These are phyloP conservation scores for Calameuta idolon DNA, from an alignment of 2,888 invertebrate genomes.

Conservation along the genomic window DNA sequence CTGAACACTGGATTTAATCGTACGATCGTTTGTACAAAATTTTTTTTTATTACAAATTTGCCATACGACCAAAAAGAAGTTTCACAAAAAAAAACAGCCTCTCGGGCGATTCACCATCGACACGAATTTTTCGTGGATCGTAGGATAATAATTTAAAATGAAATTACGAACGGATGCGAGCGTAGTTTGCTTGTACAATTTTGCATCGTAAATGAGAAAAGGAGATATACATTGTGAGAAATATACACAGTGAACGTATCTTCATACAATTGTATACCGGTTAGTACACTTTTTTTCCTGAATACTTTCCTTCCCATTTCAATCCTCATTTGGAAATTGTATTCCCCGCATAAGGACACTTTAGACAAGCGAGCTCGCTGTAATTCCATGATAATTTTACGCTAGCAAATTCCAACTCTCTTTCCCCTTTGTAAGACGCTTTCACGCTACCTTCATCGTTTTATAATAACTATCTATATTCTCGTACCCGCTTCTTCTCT, in stretches of 20 bases:
- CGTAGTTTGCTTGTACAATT: background rate
- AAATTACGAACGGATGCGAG: background rate
- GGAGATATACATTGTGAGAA: background rate
- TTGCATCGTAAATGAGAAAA: background rate
- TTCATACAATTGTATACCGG: background rate
- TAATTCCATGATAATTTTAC: constrained; percentile 1
- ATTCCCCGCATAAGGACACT: background rate
- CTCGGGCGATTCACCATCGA: background rate
- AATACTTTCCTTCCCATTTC: background rate
- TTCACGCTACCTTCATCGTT: background rate
- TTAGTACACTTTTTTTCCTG: background rate
- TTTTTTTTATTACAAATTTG: background rate
- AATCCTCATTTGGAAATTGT: background rate
- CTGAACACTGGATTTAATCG: background rate
- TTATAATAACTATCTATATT: background rate
- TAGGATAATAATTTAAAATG: background rate
- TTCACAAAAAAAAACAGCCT: background rate
- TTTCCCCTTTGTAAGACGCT: background rate
- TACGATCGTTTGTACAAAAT: background rate
- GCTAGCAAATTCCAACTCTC: background rate
- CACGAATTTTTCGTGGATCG: background rate
- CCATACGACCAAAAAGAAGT: background rate
- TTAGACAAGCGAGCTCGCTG: background rate
- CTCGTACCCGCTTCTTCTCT: background rate
- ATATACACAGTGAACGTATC: background rate